Evolutionary conservation across 2,797 vertebrate genomes (phyloP), one percentile per base, ranked within the genome.

Genomic region (Siniperca undulata): DNA sequence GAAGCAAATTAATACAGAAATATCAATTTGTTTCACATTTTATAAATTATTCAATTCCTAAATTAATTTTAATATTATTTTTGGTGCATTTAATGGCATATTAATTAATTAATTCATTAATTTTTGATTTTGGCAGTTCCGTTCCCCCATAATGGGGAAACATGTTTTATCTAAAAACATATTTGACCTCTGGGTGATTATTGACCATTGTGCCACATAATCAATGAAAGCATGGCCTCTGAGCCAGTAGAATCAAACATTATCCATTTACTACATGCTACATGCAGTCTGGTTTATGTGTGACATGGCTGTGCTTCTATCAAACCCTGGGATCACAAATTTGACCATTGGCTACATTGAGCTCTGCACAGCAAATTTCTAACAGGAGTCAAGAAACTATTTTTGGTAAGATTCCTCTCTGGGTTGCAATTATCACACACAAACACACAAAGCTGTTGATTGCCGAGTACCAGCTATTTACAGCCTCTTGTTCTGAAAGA

Each of bases 361-460:
- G 53, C 64, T 80, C 16, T 68, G 69, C 66, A 59, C 5, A 36
- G 50, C 48, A 71, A 81, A 78, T 87, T 64, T 67, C 77, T 73
- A 50, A n/a, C 53, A 59, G 58, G 50, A 70, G 74, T 46, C 19
- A 12, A 66, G 76, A 70, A 87, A 87, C 80, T 89, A 91, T 91
- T 92, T 93, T 90, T 90, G 83, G 76, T 66, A 34, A 40, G 64
- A 82, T 86, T 85, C 79, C 68, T 92, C 78, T 88, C 74, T 71
- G 78, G 70, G 75, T 82, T 89, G 87, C 86, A 94, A 90, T 87
- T 92, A 90, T 90, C 81, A 72, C 30, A 19, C 80, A 72, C 42
- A 56, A 89, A 77, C 70, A 77, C 86, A 94, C 91, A 95, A 95
- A 94, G 92, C 86, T 89, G 81, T 87, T 95, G 95, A 96, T 96